These are phyloP conservation scores for Conopomorpha cramerella DNA, from an alignment of 1,140 invertebrate genomes.

Conservation along the genomic window DNA sequence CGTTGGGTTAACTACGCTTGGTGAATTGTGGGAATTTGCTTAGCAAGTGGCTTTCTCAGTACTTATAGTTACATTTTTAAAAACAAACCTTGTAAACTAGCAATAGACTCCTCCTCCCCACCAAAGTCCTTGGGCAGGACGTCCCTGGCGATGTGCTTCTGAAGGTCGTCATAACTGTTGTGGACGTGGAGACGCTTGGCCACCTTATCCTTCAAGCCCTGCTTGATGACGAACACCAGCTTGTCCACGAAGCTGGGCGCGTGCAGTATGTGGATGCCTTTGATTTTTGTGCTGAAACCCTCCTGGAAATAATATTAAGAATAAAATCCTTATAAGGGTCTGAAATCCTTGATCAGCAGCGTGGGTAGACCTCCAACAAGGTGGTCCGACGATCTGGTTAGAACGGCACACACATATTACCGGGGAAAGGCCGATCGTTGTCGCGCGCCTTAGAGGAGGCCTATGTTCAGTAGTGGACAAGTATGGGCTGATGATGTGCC, in stretches of 20 bases:
- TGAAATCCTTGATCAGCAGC: no score
- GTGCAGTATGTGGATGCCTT: conserved; percentile 65
- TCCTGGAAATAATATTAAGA: conserved; percentile 45
- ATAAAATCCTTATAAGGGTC: no score
- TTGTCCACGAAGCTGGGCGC: conserved; percentile 54
- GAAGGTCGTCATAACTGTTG: conserved; percentile 44
- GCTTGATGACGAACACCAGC: conserved; percentile 51
- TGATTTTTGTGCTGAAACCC: conserved; percentile 64
- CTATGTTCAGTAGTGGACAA: no score
- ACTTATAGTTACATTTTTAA: not conserved
- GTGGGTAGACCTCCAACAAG: no score
- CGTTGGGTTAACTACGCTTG: no score
- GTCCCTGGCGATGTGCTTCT: conserved; percentile 53
- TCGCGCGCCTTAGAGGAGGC: no score
- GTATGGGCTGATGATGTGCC: no score
- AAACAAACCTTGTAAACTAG: conserved; percentile 26
- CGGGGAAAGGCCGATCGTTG: no score
- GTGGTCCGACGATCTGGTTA: no score
- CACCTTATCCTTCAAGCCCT: conserved; percentile 52
- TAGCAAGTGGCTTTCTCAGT: no score
- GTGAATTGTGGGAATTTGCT: no score
- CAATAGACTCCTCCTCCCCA: conserved; percentile 30
- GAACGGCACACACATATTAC: no score
- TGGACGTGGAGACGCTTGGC: conserved; percentile 50
- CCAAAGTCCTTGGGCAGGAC: conserved; percentile 60